These are phyloP conservation scores for Bradypus variegatus DNA, from an alignment of 2,797 vertebrate species.

Conservation along the genomic window DNA sequence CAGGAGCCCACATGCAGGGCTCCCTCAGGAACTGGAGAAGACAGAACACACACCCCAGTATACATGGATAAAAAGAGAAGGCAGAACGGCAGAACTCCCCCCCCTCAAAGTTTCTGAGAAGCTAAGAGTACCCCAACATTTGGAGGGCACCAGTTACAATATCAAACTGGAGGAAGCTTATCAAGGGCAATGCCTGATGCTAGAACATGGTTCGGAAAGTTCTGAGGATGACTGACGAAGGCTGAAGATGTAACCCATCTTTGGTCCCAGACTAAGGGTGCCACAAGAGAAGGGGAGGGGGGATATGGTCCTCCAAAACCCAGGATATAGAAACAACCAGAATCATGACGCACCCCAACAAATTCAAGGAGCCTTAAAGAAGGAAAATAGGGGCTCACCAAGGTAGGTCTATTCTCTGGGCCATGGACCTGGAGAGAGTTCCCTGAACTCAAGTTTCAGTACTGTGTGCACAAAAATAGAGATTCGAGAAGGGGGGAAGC, in stretches of 20 bases:
- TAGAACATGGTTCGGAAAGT: constrained; percentile 17
- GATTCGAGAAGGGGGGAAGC: neutral
- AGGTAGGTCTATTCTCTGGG: neutral
- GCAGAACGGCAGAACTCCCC: neutral
- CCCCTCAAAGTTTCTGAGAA: constrained; percentile 17
- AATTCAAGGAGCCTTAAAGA: neutral
- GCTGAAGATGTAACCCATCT: neutral
- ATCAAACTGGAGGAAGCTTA: neutral
- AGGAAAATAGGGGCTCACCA: neutral
- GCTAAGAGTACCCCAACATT: neutral
- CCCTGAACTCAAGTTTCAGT: neutral
- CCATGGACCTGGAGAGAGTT: neutral
- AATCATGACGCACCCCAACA: neutral
- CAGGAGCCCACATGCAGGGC: neutral
- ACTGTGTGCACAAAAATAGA: neutral
- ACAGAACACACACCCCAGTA: neutral
- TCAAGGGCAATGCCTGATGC: neutral
- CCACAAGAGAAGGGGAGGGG: neutral
- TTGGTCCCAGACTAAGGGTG: neutral
- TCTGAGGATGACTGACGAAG: neutral
- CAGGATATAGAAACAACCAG: neutral
- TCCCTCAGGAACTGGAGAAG: neutral
- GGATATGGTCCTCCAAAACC: neutral
- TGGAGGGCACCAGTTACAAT: neutral
- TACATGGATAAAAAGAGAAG: neutral